These are phyloP conservation scores for Pecten maximus DNA, from an alignment of 2,888 invertebrate species.

Conservation along the genomic window DNA sequence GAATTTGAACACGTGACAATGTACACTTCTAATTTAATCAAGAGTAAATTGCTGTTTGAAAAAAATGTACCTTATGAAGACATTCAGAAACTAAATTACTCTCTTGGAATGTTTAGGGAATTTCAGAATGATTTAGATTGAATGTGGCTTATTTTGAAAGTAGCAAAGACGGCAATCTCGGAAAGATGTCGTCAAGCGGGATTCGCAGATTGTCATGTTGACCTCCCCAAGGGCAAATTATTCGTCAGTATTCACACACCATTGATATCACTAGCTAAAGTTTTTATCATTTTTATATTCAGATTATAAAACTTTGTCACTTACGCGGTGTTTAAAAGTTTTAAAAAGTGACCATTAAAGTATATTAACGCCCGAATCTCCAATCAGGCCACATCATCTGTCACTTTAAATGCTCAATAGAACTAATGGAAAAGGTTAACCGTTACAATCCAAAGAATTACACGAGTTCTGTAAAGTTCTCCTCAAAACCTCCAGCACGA, in stretches of 20 bases:
- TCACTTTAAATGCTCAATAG: neutral
- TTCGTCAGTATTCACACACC: neutral
- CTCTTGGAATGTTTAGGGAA: neutral
- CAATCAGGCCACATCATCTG: neutral
- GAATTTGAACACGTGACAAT: neutral
- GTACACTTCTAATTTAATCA: neutral
- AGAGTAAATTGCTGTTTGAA: neutral
- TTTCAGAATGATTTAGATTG: neutral
- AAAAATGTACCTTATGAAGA: neutral
- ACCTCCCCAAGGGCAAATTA: neutral
- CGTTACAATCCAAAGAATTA: neutral
- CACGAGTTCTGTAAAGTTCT: neutral
- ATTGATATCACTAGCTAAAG: neutral
- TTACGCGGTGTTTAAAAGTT: neutral
- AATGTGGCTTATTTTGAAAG: neutral
- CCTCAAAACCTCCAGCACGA: neutral
- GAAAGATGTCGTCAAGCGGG: neutral
- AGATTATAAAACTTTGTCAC: neutral
- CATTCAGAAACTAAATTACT: neutral
- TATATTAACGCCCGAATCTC: neutral
- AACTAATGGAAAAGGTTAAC: neutral
- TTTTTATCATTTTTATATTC: slow-evolving; percentile 19
- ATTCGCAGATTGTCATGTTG: neutral
- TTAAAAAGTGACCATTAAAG: neutral
- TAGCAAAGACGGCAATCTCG: neutral